phyloP scores from a whole-genome alignment of 2,113 vertebrate genomes.

The Okapia johnstoni region DNA sequence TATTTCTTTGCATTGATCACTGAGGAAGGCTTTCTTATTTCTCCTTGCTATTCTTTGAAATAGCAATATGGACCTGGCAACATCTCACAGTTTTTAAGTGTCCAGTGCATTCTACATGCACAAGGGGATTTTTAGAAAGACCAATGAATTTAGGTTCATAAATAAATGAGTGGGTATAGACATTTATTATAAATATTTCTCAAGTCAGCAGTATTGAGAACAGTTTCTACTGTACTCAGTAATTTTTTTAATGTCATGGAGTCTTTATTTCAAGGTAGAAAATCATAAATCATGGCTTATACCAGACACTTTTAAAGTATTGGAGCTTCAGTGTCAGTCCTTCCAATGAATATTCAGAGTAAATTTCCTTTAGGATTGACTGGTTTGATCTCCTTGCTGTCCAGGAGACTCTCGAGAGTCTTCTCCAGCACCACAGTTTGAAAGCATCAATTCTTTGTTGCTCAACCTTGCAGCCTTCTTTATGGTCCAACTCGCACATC shows the following conservation, averaged over 20 bases:
- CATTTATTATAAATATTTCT: background rate
- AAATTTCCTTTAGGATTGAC: background rate
- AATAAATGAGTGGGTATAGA: background rate
- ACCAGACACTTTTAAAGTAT: background rate
- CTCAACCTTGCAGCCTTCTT: background rate
- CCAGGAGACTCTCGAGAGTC: background rate
- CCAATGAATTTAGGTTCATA: background rate
- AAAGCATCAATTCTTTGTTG: background rate
- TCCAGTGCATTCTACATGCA: background rate
- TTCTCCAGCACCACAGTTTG: background rate
- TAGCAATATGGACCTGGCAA: background rate
- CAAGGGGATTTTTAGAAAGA: background rate
- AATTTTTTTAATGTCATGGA: background rate
- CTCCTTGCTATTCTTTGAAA: no score
- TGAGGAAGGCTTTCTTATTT: no score
- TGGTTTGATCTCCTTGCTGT: background rate
- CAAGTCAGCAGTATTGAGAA: background rate
- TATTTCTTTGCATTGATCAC: no score
- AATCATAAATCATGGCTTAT: background rate
- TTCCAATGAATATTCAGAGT: background rate
- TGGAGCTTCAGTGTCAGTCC: accelerated
- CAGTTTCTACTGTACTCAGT: background rate
- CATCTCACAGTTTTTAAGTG: background rate
- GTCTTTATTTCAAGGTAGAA: background rate
- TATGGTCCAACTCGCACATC: background rate